These are phyloP conservation scores for Drosophila birchii DNA, from an alignment of 2,888 invertebrate species.

Conservation along the genomic window DNA sequence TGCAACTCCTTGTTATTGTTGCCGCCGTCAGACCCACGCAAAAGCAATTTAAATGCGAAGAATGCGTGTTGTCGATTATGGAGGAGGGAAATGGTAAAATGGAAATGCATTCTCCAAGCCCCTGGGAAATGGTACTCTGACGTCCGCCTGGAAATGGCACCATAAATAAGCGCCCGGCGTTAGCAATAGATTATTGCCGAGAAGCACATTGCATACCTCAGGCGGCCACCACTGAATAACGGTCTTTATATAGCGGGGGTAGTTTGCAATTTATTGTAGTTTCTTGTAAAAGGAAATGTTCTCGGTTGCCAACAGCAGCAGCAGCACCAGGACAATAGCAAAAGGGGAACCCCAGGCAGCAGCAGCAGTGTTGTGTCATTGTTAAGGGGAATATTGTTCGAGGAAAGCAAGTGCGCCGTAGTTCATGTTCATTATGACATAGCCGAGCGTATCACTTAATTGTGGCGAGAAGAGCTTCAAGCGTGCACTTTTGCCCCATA, in stretches of 20 bases:
- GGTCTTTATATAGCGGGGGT: slow-evolving; percentile 14
- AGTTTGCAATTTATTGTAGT: slow-evolving; percentile 64
- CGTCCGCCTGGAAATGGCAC: slow-evolving; percentile 60
- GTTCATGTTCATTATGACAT: slow-evolving; percentile 46
- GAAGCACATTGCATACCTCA: slow-evolving; percentile 68
- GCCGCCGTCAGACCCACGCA: slow-evolving; percentile 66
- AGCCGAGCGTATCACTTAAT: slow-evolving; percentile 41
- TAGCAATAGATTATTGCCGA: slow-evolving; percentile 75
- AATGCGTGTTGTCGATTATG: slow-evolving; percentile 62
- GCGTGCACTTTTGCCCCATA: slow-evolving; percentile 16
- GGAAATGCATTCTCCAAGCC: slow-evolving; percentile 47
- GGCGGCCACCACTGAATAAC: slow-evolving; percentile 29
- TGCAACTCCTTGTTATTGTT: slow-evolving; percentile 27
- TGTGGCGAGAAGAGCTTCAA: slow-evolving; percentile 15
- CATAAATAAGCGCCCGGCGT: slow-evolving; percentile 66
- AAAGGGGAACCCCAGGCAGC: slow-evolving; percentile 24
- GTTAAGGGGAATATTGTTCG: slow-evolving; percentile 35
- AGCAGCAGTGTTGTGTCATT: slow-evolving; percentile 31
- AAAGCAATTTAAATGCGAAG: slow-evolving; percentile 76
- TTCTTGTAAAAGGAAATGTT: slow-evolving; percentile 57
- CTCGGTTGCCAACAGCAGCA: slow-evolving; percentile 24
- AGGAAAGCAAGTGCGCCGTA: slow-evolving; percentile 34
- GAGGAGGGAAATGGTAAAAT: slow-evolving; percentile 2
- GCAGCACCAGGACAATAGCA: slow-evolving; percentile 19
- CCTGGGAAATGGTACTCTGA: slow-evolving; percentile 57